phyloP scores from a whole-genome alignment of 2,888 invertebrate species.

The Micoletzkya japonica region DNA sequence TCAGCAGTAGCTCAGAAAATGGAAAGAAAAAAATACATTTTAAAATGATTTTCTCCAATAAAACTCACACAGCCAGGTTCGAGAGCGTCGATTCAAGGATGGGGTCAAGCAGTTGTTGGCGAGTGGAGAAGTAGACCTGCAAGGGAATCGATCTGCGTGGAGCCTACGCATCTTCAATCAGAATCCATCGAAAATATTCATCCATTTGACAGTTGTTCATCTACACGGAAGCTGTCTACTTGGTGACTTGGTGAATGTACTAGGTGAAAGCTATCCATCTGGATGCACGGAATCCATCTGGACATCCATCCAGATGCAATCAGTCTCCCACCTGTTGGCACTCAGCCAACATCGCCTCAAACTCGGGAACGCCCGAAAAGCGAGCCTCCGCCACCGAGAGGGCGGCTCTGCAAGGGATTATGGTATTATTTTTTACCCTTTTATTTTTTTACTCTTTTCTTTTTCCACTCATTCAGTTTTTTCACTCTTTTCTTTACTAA shows the following conservation, averaged over 20 bases:
- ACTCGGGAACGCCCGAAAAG: slow-evolving; percentile 54
- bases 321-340: slow-evolving; percentile 42
- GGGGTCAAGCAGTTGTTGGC: slow-evolving; percentile 54
- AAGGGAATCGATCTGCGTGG: not conserved
- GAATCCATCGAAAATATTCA: too few relatives aligned
- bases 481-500: not conserved
- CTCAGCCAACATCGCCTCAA: slow-evolving; percentile 58
- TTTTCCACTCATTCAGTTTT: not conserved
- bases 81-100: slow-evolving; percentile 54
- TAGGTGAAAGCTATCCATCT: too few relatives aligned
- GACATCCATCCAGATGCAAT: too few relatives aligned
- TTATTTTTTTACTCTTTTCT: not conserved
- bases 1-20: not conserved
- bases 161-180: too few relatives aligned
- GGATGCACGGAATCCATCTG: too few relatives aligned
- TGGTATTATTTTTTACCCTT: not conserved
- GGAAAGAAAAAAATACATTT: too few relatives aligned
- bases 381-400: slow-evolving; percentile 55
- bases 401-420: slow-evolving; percentile 46
- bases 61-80: slow-evolving; percentile 38
- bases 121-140: slow-evolving; percentile 53
- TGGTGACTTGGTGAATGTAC: too few relatives aligned
- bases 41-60: too few relatives aligned
- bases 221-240: too few relatives aligned
- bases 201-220: too few relatives aligned